A percentile compares a stretch with the other conserved stretches of the same genome.
Evolutionary conservation across 2,113 vertebrate genomes (phyloP).

Genomic region (Leptobrachium ailaonicum): DNA sequence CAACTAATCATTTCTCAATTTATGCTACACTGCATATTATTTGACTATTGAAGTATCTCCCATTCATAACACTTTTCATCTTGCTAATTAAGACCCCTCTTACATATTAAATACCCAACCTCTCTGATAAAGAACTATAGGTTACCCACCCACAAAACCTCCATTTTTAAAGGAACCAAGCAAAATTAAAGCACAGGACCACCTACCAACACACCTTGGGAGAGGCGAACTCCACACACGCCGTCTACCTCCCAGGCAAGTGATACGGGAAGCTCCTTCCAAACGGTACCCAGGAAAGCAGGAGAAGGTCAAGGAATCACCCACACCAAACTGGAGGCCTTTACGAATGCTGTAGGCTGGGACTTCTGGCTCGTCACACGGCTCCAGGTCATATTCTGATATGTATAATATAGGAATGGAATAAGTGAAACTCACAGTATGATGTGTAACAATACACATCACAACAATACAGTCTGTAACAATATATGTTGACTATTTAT

Average conservation of each 20-base stretch:
- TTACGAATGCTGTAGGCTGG: conserved; percentile 91
- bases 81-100: too few species aligned
- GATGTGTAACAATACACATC: too few species aligned
- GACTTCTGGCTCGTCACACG: conserved; percentile 92
- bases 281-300: conserved; percentile 98
- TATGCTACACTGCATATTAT: too few species aligned
- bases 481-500: too few species aligned
- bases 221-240: conserved; percentile 98
- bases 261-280: conserved; percentile 86
- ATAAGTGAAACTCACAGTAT: too few species aligned
- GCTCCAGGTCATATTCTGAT: conserved; percentile 92
- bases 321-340: conserved; percentile 90
- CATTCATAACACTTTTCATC: too few species aligned
- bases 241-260: conserved; percentile 96
- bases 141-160: neutral
- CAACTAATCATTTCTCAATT: too few species aligned
- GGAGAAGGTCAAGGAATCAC: conserved; percentile 88
- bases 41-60: too few species aligned
- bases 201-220: conserved; percentile 99
- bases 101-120: too few species aligned
- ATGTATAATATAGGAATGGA: neutral
- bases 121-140: neutral
- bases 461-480: too few species aligned
- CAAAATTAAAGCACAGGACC: conserved; percentile 95
- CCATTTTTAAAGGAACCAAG: conserved; percentile 59